Base-by-base conservation (phyloP, 1,140 invertebrate species). In the Trichoplusia ni region DNA sequence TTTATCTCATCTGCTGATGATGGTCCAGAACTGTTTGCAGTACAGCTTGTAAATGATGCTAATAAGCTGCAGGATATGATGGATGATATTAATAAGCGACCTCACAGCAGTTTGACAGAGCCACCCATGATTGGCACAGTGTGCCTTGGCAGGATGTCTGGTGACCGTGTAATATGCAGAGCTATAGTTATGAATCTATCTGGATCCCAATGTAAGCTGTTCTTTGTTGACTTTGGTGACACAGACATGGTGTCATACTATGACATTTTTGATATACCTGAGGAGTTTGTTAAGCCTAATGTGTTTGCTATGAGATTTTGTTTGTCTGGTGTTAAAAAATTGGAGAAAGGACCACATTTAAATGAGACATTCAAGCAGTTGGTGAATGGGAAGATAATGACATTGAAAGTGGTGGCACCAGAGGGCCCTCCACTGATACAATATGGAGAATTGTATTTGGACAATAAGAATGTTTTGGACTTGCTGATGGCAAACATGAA, bases 161-260 rank as follows among this genome's bases (percentile, higher is more conserved):
- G 91, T 54, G 93, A 95, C 73, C 86, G 92, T 2, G 92, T 92
- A 6, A 91, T 95, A 9, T 95, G 94, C 67, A 91, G 95, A 64
- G 95, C 95, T 16, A 93, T 96, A 31, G 93, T 96, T 0, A 95
- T 94, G 81, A 93, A 92, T 66, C 89, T 95, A 18, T 92, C 92
- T 29, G 92, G 82, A 33, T 91, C 90, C 25, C 87, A 90, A 21
- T 93, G 92, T 71, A 93, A 94, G 86, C 91, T 96, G 8, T 95
- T 94, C 73, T 96, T 95, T 76, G 94, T 95, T 13, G 95, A 96
- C 84, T 96, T 94, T 81, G 95, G 95, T 4, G 94, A 95, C 69
- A 94, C 93, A 2, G 95, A 95, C 86, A 78, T 93, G 63, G 90
- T 96, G 18, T 91, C 92, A 2, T 92, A 93, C 27, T 92, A 93